Conservation (phyloP, 2,113 vertebrate genomes). For the Misgurnus anguillicaudatus region DNA sequence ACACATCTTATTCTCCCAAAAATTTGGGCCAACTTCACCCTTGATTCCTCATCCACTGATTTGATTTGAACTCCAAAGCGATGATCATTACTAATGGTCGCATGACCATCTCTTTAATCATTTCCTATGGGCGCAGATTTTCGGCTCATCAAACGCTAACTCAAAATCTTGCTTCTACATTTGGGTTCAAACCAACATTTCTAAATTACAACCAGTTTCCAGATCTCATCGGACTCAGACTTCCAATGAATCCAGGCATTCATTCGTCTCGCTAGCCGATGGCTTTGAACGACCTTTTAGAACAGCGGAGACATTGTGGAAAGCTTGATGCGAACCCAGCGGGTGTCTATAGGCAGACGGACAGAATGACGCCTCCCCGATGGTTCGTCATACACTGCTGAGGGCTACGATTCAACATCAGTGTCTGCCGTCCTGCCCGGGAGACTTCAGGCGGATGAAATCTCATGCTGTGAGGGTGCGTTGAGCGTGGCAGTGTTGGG, state of each 20-base stretch:
- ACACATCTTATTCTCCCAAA: neutral
- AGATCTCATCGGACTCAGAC: neutral
- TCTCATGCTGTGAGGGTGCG: conserved; percentile 13
- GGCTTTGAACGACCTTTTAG: conserved; percentile 33
- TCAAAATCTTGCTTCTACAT: neutral
- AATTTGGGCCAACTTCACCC: conserved; percentile 1
- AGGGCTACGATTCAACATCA: conserved; percentile 28
- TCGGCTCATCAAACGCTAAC: neutral
- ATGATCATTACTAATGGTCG: neutral
- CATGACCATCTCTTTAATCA: no score
- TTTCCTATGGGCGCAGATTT: neutral
- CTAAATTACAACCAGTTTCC: neutral
- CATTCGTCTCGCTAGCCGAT: neutral
- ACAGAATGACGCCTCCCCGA: conserved; percentile 27
- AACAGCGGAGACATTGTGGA: conserved; percentile 38
- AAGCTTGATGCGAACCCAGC: conserved; percentile 15
- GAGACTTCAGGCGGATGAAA: conserved; percentile 17
- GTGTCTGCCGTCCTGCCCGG: neutral
- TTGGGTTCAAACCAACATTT: neutral
- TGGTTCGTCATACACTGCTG: conserved; percentile 2
- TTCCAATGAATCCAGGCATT: conserved; percentile 36
- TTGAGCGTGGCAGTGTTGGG: conserved; percentile 1
- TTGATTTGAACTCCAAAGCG: neutral
- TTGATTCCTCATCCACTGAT: neutral
- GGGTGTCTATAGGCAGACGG: conserved; percentile 20